Evolutionary conservation across 2,888 invertebrate genomes (phyloP), one percentile per base, ranked within the genome.

Genomic region (Spodoptera exigua): DNA sequence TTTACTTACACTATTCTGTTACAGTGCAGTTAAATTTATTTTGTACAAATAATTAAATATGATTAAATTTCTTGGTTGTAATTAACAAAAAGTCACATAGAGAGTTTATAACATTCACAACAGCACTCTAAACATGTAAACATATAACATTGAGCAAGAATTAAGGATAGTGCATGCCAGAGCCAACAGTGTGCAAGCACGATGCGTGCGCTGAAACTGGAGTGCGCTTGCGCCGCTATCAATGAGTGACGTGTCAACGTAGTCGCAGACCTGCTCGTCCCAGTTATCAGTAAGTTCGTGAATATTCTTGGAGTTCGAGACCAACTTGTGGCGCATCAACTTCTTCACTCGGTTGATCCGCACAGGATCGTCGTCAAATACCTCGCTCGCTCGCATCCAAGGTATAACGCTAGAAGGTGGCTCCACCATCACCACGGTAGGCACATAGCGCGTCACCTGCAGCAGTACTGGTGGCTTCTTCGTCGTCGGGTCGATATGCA

Each of bases 241-340:
- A 0, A 79, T 41, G 10, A 91, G 67, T 0, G 86, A 70, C 37
- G 86, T 74, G 56, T 93, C 93, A 13, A 93, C 81, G 63, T 93
- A 92, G 63, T 93, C 93, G 65, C 93, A 93, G 3, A 93, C 78
- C 70, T 88, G 63, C 1, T 90, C 88, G 48, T 92, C 92, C 92
- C 92, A 92, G 67, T 93, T 85, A 13, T 89, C 87, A 0, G 89
- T 89, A 1, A 93, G 83, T 7, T 92, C 92, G n/a, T 85, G 84
- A 9, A 92, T 87, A 55, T 66, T 84, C 21, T 79, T 85, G 1
- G 92, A 89, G 16, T 81, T 77, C 0, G 87, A 76, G 1, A 93
- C 80, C 27, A 93, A 76, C 59, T 91, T 91, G 9, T 81, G 82
- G 2, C 92, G 83, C 92, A 93, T 92, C 16, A 93, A 65, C 1